Evolutionary conservation across 2,888 invertebrate genomes (phyloP).

Genomic region (Barypeithes pellucidus): DNA sequence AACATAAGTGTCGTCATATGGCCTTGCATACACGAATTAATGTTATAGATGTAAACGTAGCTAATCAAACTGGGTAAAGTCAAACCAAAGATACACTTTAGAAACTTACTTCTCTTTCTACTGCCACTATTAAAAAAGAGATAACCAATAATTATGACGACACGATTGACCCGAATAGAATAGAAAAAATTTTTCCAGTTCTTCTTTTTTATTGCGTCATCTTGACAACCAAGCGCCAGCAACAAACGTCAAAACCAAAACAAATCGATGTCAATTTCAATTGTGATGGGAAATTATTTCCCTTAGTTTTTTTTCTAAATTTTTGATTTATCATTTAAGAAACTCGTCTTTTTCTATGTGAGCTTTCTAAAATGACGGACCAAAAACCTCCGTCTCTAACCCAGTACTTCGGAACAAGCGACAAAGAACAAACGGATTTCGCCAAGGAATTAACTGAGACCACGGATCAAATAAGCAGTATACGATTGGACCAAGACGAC

Average conservation of each 20-base stretch:
- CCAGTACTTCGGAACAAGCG: conserved; percentile 73
- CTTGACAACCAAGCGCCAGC: background rate
- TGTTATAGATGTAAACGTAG: background rate
- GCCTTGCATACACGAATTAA: background rate
- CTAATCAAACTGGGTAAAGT: background rate
- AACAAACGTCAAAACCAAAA: conserved; percentile 7
- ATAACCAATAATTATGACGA: background rate
- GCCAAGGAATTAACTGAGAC: conserved; percentile 60
- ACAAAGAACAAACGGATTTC: conserved; percentile 56
- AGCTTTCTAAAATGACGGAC: conserved; percentile 36
- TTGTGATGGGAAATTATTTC: background rate
- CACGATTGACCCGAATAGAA: no score
- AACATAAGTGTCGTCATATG: background rate
- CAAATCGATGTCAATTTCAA: conserved; percentile 20
- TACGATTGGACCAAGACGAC: conserved; percentile 58
- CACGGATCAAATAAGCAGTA: conserved; percentile 60
- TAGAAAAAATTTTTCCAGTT: no score
- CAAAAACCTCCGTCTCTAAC: conserved; percentile 72
- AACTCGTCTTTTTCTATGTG: conserved; percentile 8
- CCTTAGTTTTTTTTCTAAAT: conserved; percentile 3
- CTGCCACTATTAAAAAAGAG: background rate
- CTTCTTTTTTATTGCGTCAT: background rate
- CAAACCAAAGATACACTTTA: no score
- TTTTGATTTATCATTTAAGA: background rate
- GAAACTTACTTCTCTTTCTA: background rate